Evolutionary conservation across 2,113 vertebrate species (phyloP), one percentile per base, ranked within the genome.

Genomic region (Neogale vison): DNA sequence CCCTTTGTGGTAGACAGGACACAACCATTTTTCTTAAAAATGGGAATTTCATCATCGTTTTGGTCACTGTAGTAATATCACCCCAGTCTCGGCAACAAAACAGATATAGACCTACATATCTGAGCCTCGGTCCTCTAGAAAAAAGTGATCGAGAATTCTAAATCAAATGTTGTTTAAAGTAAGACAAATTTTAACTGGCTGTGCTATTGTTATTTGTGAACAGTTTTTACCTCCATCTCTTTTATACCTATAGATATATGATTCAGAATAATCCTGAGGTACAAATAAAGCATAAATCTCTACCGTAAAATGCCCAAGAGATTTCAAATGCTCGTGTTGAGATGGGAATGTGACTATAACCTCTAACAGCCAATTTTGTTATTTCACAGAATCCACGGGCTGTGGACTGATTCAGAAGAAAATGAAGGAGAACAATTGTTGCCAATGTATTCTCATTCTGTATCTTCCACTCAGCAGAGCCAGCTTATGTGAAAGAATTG

Each of bases 21-120:
- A 95, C 17, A 97, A 95, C 29, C 26, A 96, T 98, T 98, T 98
- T 85, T 98, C 96, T 97, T 98, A 55, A 88, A 97, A 98, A 98
- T 67, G 90, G 81, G 80, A 98, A 98, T 98, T 98, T 98, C 72
- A 96, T 98, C 96, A 98, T 94, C 91, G 90, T 91, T 98, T 76
- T 97, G 97, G 94, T 96, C 97, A 98, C 94, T 47, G 45, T 97
- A 76, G 65, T 97, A 96, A 97, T 96, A 98, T 96, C 98, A 97
- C 74, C 71, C 74, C 63, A 94, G 85, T 29, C 90, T 97, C 97
- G 97, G n/a, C 82, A 82, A 83, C 7, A 29, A 93, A 79, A 81
- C 34, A 76, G 8, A 55, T 34, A 88, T 23, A 69, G 50, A 63
- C 42, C 36, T 45, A 65, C 18, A 93, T 24, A 55, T 8, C 8